Evolutionary conservation across 2,888 invertebrate species (phyloP), one percentile per base, ranked within the genome.

Genomic region (Drepanosiphum platanoidis): DNA sequence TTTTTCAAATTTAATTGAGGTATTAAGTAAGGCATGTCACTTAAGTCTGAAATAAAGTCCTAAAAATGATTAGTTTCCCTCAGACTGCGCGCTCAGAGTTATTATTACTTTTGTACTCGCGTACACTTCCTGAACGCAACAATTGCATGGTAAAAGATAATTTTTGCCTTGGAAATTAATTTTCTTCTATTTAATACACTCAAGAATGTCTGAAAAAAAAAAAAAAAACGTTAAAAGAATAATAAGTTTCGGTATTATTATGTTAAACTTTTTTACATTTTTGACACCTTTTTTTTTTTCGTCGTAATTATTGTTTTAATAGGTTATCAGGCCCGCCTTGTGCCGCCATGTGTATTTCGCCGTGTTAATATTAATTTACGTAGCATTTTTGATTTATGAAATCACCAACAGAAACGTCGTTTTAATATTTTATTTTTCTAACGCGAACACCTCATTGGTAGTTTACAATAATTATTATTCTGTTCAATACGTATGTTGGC

Each of bases 1-100:
- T 80, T 70, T 52, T 32, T 80, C 68, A 80, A 80, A 70, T 81
- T 58, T 81, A 81, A 81, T 81, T 81, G 70, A 71, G 71, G 71
- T 61, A 64, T 77, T 39, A 64, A 36, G 58, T 39, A 71, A 71
- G 58, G 36, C 58, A 27, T 71, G 81, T 81, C 71, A 81, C 30
- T 71, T 39, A 22, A 71, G 70, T 61, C 81, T 32, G n/a, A 30
- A 71, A 81, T n/a, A 81, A 72, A 39, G 30, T 58, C 58, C 30
- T 71, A n/a, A 72, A 81, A 81, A 81, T 82, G 30, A 81, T 71
- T 58, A 71, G 81, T 72, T 81, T 61, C 71, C 61, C 22, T 15
- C 8, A 39, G 27, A 15, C 68, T 5, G 1, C 34, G 32, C 68
- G 61, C 32, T 5, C 64, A 3, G 64, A 64, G 64, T 34, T 68